Base-by-base conservation (phyloP, 2,797 vertebrate genomes). In the Diplodus sargus region DNA sequence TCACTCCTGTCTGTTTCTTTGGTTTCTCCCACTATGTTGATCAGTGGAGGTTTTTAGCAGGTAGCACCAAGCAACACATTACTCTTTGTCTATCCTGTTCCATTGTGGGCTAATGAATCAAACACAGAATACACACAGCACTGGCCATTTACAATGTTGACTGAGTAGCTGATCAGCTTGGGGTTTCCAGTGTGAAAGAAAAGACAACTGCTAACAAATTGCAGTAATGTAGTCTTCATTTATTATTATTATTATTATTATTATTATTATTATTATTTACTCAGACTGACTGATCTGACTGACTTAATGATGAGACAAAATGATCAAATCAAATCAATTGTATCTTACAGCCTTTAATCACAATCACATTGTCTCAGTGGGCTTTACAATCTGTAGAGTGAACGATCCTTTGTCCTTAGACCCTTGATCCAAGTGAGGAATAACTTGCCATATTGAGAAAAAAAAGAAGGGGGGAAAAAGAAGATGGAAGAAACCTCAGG, bases 91-190 rank as follows among this genome's bases (percentile, higher is more conserved):
- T 17, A 9, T 80, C 52, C 22, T 39, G 10, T 45, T 69, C 52
- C 43, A 59, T 47, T 63, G 64, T 57, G 51, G 47, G 14, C n/a
- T 73, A 68, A 78, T 83, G 47, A 82, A 70, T 80, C 25, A 76
- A 67, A 68, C 48, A 23, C 25, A 56, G 25, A 16, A 49, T 34
- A 76, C 13, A n/a, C 23, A 13, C 22, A 43, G 20, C 18, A 9
- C 48, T 43, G 22, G 17, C 20, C 22, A 28, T 65, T 73, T 20
- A 23, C 20, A 57, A 10, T 69, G n/a, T 25, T 1, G 8, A 42
- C 47, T 10, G 39, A 42, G 39, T 48, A 51, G 64, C 59, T 34
- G 49, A 73, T 70, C 61, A 51, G 4, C 25, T 49, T 25, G 6
- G 16, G 15, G 22, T 16, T 2, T 53, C 11, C 17, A 10, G 17